These are phyloP conservation scores for Augochlora pura DNA, from an alignment of 1,140 invertebrate genomes.

Conservation along the genomic window DNA sequence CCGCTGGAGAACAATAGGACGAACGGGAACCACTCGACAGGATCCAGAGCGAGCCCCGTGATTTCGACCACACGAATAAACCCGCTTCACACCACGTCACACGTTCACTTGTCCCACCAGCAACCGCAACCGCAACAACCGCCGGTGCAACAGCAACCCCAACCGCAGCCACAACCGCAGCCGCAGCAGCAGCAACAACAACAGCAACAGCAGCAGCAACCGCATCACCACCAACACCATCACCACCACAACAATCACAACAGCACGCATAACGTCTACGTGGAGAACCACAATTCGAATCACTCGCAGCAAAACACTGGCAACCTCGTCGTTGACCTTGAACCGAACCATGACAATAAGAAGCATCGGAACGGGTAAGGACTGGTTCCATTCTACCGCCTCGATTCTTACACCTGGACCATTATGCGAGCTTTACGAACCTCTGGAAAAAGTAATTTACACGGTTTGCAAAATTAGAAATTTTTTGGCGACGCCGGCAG, in stretches of 20 bases:
- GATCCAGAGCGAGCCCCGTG: conserved; percentile 68
- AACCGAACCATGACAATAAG: conserved; percentile 74
- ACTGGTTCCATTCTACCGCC: no score
- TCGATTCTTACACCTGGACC: no score
- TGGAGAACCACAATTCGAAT: conserved; percentile 77
- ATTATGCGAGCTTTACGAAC: no score
- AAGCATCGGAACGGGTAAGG: conserved; percentile 76
- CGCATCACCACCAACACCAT: conserved; percentile 59
- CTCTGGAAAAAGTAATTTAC: no score
- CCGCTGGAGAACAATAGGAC: conserved; percentile 72
- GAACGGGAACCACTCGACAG: conserved; percentile 70
- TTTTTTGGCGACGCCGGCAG: no score
- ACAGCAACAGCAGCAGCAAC: conserved; percentile 32
- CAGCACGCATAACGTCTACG: conserved; percentile 72
- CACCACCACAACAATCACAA: conserved; percentile 73
- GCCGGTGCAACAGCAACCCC: conserved; percentile 36
- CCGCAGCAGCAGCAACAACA: conserved; percentile 31
- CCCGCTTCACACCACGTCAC: conserved; percentile 58
- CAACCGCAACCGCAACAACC: conserved; percentile 54
- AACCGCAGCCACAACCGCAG: conserved; percentile 42
- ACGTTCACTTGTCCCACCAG: conserved; percentile 53
- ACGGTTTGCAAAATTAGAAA: no score
- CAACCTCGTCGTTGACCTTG: conserved; percentile 72
- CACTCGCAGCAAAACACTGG: conserved; percentile 68
- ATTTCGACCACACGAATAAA: conserved; percentile 69